Evolutionary conservation across 2,113 vertebrate species (phyloP).

Genomic region (Crotalus horridus): DNA sequence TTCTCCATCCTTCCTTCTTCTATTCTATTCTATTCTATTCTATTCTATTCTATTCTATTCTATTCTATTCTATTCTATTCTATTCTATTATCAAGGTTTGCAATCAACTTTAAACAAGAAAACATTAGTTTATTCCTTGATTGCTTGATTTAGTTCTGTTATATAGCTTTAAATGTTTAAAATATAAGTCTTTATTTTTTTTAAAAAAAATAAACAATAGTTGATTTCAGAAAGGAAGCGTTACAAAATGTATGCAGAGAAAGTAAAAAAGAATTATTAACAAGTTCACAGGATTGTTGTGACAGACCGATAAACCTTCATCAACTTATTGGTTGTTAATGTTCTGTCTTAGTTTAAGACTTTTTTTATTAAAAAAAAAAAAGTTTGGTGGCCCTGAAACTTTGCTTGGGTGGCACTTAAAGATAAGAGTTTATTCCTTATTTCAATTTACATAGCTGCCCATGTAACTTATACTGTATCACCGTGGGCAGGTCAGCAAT

Average conservation of each 20-base stretch:
- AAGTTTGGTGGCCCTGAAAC: background rate
- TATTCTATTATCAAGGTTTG: background rate
- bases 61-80: too few species aligned
- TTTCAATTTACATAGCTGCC: background rate
- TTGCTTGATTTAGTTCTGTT: background rate
- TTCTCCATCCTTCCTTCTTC: too few species aligned
- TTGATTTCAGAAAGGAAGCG: background rate
- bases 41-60: too few species aligned
- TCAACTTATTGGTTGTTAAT: background rate
- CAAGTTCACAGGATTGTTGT: background rate
- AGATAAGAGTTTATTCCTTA: background rate
- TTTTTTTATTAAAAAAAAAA: background rate
- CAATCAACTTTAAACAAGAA: background rate
- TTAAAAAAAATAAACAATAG: background rate
- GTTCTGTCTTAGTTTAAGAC: background rate
- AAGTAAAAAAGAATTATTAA: background rate
- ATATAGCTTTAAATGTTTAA: background rate
- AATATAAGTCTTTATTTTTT: background rate
- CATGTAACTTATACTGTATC: background rate
- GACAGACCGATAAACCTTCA: background rate
- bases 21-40: too few species aligned
- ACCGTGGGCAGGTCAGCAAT: background rate
- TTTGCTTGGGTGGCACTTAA: background rate
- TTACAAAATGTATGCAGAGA: background rate
- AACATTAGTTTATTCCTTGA: background rate